phyloP scores from a whole-genome alignment of 2,797 vertebrate genomes.

The Enteromius treurensis region DNA sequence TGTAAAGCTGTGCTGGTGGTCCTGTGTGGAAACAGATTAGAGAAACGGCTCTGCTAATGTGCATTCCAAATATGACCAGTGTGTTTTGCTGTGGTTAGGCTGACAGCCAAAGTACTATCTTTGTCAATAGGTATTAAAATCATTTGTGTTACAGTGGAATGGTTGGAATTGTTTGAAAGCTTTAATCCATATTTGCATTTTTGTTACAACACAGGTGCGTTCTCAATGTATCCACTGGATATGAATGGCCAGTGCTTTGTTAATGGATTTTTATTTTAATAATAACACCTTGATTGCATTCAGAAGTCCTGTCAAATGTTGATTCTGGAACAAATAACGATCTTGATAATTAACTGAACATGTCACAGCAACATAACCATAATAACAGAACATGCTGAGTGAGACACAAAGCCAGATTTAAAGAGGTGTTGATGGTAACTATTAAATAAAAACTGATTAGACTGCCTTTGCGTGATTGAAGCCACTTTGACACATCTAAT shows the following conservation, averaged over 20 bases:
- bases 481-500: conserved; percentile 24
- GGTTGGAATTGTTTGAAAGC: conserved; percentile 1
- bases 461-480: conserved; percentile 40
- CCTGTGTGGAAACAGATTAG: conserved; percentile 14
- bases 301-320: not conserved
- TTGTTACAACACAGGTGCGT: conserved; percentile 17
- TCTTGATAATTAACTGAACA: conserved; percentile 15
- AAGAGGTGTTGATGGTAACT: conserved; percentile 7
- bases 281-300: conserved; percentile 28
- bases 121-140: conserved; percentile 10
- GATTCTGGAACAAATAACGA: not conserved
- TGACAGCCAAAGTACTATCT: conserved; percentile 10
- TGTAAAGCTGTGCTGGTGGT: conserved; percentile 28
- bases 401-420: conserved; percentile 4
- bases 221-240: conserved; percentile 4
- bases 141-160: not conserved
- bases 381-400: conserved; percentile 13
- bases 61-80: not conserved
- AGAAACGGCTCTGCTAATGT: conserved; percentile 18
- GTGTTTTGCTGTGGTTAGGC: conserved; percentile 16
- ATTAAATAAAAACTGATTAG: conserved; percentile 22
- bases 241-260: conserved; percentile 26
- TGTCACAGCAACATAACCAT: not conserved
- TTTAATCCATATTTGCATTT: conserved; percentile 21
- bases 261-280: conserved; percentile 12